Evolutionary conservation across 2,888 invertebrate species (phyloP).

Genomic region (Nyleta sp.): DNA sequence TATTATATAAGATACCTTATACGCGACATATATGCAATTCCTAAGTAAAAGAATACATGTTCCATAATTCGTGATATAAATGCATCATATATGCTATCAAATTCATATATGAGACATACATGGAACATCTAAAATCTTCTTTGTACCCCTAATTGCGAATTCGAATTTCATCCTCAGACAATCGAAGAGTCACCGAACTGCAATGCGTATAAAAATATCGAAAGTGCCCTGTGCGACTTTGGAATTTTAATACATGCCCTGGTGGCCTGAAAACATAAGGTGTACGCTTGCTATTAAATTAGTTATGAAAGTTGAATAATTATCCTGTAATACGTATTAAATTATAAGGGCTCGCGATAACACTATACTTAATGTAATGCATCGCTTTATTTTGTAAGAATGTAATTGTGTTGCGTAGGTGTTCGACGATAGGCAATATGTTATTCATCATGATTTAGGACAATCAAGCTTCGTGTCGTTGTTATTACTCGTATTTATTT

Average conservation of each 20-base stretch:
- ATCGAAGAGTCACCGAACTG: too few species aligned
- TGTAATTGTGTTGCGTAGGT: constrained; percentile 53
- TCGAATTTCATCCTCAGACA: too few species aligned
- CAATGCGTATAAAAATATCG: background rate
- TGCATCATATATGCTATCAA: too few species aligned
- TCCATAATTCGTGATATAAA: too few species aligned
- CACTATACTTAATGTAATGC: constrained; percentile 52
- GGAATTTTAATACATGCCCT: constrained; percentile 31
- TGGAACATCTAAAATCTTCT: too few species aligned
- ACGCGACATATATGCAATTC: too few species aligned
- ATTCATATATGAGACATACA: too few species aligned
- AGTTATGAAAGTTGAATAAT: constrained; percentile 56
- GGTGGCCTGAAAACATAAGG: constrained; percentile 7
- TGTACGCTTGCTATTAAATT: constrained; percentile 43
- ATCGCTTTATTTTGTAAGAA: constrained; percentile 56
- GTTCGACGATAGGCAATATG: constrained; percentile 39
- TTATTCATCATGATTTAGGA: constrained; percentile 40
- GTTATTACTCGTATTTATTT: constrained; percentile 1
- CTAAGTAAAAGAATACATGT: too few species aligned
- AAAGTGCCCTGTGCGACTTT: background rate
- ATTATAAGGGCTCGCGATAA: constrained; percentile 50
- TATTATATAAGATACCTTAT: too few species aligned
- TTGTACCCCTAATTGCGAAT: too few species aligned
- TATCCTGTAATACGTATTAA: constrained; percentile 46
- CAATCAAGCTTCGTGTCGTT: background rate